These are phyloP conservation scores for Aplochiton taeniatus DNA, from an alignment of 2,797 vertebrate species.

Conservation along the genomic window DNA sequence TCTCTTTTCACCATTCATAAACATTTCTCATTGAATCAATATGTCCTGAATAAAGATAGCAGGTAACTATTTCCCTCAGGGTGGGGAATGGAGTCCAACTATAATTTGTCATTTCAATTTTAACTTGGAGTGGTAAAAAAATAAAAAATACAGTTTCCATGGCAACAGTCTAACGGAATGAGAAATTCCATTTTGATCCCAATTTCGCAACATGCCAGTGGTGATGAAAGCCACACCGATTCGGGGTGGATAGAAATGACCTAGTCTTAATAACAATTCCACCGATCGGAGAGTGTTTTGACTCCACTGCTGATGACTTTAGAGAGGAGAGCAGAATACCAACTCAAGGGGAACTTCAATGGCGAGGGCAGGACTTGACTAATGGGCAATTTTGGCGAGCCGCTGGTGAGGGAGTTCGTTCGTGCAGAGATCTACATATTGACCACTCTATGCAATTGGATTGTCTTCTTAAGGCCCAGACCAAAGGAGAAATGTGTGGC, in stretches of 20 bases:
- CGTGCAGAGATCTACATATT: constrained; percentile 24
- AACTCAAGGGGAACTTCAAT: constrained; percentile 25
- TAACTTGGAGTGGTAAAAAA: background rate
- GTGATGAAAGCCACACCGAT: constrained; percentile 3
- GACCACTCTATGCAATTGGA: constrained; percentile 45
- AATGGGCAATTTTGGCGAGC: constrained; percentile 36
- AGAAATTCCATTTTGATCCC: constrained; percentile 18
- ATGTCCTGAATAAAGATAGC: constrained; percentile 14
- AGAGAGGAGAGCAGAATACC: constrained; percentile 19
- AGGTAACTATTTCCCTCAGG: constrained; percentile 13
- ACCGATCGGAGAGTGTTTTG: background rate
- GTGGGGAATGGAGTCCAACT: constrained; percentile 19
- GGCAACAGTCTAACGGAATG: constrained; percentile 5
- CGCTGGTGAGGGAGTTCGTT: constrained; percentile 18
- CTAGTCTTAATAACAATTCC: constrained; percentile 6
- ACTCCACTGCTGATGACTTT: constrained; percentile 1
- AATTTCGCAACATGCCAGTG: constrained; percentile 15
- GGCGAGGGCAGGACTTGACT: constrained; percentile 39
- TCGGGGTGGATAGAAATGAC: background rate
- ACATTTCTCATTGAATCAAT: constrained; percentile 18
- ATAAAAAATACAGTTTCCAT: constrained; percentile 5
- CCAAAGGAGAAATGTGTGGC: constrained; percentile 36
- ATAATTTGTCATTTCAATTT: constrained; percentile 27
- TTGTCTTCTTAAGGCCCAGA: constrained; percentile 21
- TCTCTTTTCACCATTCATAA: constrained; percentile 6